These are phyloP conservation scores for Nesospiza acunhae DNA, from an alignment of 2,113 vertebrate genomes.

Conservation along the genomic window DNA sequence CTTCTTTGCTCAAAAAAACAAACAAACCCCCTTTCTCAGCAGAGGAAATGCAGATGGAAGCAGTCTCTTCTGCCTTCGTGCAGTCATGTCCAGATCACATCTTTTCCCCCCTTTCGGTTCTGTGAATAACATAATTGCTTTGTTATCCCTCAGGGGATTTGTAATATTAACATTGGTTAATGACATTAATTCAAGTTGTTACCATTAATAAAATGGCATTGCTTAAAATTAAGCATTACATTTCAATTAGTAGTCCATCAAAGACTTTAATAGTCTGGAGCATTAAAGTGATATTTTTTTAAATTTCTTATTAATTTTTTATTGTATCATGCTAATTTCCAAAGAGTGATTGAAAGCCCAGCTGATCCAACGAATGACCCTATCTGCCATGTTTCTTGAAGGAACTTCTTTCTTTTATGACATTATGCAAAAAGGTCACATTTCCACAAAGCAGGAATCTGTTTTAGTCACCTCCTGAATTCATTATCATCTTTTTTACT, in stretches of 20 bases:
- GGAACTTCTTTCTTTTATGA: conserved; percentile 48
- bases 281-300: conserved; percentile 54
- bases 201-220: conserved; percentile 70
- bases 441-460: conserved; percentile 70
- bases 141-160: conserved; percentile 66
- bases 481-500: conserved; percentile 63
- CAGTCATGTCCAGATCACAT: neutral
- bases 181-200: conserved; percentile 73
- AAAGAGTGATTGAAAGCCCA: conserved; percentile 62
- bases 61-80: neutral
- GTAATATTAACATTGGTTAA: conserved; percentile 70
- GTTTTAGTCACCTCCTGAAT: conserved; percentile 66
- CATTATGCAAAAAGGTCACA: conserved; percentile 68
- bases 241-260: conserved; percentile 70
- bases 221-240: conserved; percentile 71
- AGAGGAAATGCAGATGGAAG: conserved; percentile 6
- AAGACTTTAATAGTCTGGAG: conserved; percentile 49
- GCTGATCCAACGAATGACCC: conserved; percentile 18
- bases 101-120: neutral
- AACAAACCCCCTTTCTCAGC: conserved; percentile 8
- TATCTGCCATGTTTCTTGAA: conserved; percentile 60
- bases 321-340: conserved; percentile 64
- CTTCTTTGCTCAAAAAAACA: conserved; percentile 23
- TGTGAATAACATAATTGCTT: conserved; percentile 68
- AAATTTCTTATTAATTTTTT: conserved; percentile 67